A percentile compares a stretch with the other conserved stretches of the same genome.
phyloP scores from a whole-genome alignment of 2,888 invertebrate species.

The Watsonalla binaria region DNA sequence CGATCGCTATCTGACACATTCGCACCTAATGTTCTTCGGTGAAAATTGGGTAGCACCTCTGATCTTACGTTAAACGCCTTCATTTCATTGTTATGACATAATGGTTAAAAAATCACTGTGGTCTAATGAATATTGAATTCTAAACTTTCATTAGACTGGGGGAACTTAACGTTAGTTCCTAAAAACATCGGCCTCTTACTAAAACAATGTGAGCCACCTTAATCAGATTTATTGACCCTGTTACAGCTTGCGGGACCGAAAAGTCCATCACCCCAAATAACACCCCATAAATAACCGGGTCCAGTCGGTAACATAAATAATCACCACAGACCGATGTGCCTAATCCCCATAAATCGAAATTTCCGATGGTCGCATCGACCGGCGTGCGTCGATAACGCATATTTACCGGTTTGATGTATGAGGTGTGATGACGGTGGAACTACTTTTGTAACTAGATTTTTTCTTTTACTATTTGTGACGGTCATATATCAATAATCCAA shows the following conservation, averaged over 20 bases:
- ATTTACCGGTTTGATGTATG: constrained; percentile 26
- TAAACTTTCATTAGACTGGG: no score
- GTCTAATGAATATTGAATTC: no score
- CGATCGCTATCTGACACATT: no score
- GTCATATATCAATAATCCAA: no score
- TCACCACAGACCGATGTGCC: constrained; percentile 20
- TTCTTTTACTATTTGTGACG: no score
- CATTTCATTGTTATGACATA: no score
- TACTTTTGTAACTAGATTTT: background rate
- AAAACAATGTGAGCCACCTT: background rate
- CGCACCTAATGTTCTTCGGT: no score
- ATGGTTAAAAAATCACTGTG: no score
- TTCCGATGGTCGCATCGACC: constrained; percentile 33
- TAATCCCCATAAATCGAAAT: constrained; percentile 57
- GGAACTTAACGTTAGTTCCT: no score
- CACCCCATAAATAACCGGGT: constrained; percentile 8
- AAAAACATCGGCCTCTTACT: background rate
- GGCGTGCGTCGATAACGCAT: constrained; percentile 33
- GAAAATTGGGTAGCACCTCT: no score
- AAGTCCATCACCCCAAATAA: constrained; percentile 2
- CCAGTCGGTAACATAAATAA: constrained; percentile 17
- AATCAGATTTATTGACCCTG: background rate
- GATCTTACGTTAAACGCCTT: no score
- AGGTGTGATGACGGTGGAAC: background rate
- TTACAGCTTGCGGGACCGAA: background rate